Evolutionary conservation across 2,797 vertebrate genomes (phyloP), one percentile per base, ranked within the genome.

Genomic region (Agapornis canus): DNA sequence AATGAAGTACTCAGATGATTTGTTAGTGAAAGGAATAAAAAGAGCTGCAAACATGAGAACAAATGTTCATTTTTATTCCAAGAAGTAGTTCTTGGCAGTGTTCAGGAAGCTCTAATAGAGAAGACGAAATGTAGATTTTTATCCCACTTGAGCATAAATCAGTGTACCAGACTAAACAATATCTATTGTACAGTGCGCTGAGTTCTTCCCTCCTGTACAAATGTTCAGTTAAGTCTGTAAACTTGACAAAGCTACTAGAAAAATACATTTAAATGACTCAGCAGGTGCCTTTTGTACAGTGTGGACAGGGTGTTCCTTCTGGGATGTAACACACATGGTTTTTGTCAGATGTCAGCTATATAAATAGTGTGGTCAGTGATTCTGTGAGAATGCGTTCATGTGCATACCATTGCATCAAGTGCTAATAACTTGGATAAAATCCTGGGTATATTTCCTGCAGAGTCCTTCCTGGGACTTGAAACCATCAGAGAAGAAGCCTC

Each of bases 61-160:
- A 86, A 96, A 93, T 95, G 90, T 90, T 95, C 77, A 49, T 72
- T 96, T 97, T 95, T 86, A 92, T 94, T 96, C 91, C 22, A 90
- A 94, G 80, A 83, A 96, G 89, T 92, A 90, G 85, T 94, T 93
- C 73, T 93, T 96, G 95, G 89, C 94, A 95, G 72, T 66, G 39
- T 83, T 83, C 47, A 1, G 87, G 82, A 75, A 52, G 60, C 70
- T 88, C 26, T 90, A 94, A 88, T 59, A 86, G 71, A 49, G 71
- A 87, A 78, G 84, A 85, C 0, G 0, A 95, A 95, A 92, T 90
- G 89, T 78, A 93, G 89, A 69, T 94, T 93, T 91, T 92, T 90
- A 84, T 92, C 91, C 87, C 63, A 39, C 77, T 94, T 88, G 82
- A 89, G 56, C 89, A 85, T 95, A 83, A 92, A 87, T 95, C 94